Evolutionary conservation across 2,888 invertebrate species (phyloP), one percentile per base, ranked within the genome.

Genomic region (Macrophya alboannulata): DNA sequence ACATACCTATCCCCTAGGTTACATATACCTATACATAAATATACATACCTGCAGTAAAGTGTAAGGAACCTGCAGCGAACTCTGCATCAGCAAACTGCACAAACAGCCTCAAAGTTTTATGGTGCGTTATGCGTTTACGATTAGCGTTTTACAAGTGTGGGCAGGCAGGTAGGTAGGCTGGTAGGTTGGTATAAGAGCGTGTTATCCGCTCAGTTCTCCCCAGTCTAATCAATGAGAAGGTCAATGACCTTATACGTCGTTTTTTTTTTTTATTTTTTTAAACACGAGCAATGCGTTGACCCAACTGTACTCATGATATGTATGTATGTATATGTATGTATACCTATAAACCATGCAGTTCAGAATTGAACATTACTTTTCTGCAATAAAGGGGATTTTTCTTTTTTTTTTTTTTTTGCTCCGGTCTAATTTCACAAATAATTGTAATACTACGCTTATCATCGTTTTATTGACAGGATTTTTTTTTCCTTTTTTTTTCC

Each of bases 151-250:
- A 21, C 62, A 74, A 45, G 72, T 31, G n/a, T 45, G 9, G 10
- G 45, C 21, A 68, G 37, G 68, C 21, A 25, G 25, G 62, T 25
- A 71, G 43, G 1, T 3, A 8, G 8, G 21, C n/a, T 37, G 31
- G 31, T 71, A 31, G 9, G 68, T 17, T 5, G 12, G 5, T 37
- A 12, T 10, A 17, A 15, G 17, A 17, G 25, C 51, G 15, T 51
- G 76, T 77, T 77, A 51, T 51, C 51, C 76, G 51, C 17, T 77
- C n/a, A 31, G 31, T 51, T 51, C 51, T 37, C 31, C 76, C 62
- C 51, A 40, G 51, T 51, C 25, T 51, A 77, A 77, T 77, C 76
- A 77, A 77, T 77, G 76, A 9, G n/a, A 83, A 86, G 85, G 83
- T 83, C 83, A 71, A 85, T 40, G 76, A 72, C 71, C 55, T 85